Percentiles rank a stretch among this genome's conserved stretches.
Conservation (phyloP, 2,113 vertebrate species). For the Psittacula cyanocephala region DNA sequence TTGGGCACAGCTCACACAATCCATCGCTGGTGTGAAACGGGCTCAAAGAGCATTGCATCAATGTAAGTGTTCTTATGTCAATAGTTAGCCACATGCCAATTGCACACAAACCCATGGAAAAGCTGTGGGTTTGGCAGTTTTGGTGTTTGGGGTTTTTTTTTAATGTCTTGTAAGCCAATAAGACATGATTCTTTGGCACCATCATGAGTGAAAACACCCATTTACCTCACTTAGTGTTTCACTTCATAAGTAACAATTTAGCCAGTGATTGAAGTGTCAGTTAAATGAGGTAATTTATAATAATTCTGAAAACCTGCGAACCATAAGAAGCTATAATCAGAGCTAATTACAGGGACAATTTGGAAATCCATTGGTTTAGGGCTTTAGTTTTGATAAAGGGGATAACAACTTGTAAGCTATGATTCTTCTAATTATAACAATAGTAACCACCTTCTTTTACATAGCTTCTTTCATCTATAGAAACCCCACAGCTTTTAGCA, state of each 20-base stretch:
- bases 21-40: background rate
- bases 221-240: slow-evolving; percentile 27
- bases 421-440: slow-evolving; percentile 30
- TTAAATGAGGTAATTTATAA: slow-evolving; percentile 39
- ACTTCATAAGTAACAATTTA: slow-evolving; percentile 24
- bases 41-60: background rate
- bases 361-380: slow-evolving; percentile 40
- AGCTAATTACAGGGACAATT: slow-evolving; percentile 54
- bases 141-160: background rate
- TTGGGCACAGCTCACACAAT: background rate
- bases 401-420: slow-evolving; percentile 33
- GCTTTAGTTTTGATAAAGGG: slow-evolving; percentile 42
- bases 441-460: background rate
- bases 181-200: background rate
- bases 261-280: background rate
- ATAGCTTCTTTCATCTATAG: background rate
- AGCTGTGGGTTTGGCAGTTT: background rate
- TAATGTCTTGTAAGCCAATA: background rate
- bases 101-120: background rate
- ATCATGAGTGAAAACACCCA: background rate
- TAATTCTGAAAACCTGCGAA: slow-evolving; percentile 20
- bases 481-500: background rate
- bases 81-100: background rate
- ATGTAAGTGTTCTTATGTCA: accelerated
- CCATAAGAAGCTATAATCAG: slow-evolving; percentile 45